phyloP scores from a whole-genome alignment of 2,888 invertebrate species.

The Hybos culiciformis region DNA sequence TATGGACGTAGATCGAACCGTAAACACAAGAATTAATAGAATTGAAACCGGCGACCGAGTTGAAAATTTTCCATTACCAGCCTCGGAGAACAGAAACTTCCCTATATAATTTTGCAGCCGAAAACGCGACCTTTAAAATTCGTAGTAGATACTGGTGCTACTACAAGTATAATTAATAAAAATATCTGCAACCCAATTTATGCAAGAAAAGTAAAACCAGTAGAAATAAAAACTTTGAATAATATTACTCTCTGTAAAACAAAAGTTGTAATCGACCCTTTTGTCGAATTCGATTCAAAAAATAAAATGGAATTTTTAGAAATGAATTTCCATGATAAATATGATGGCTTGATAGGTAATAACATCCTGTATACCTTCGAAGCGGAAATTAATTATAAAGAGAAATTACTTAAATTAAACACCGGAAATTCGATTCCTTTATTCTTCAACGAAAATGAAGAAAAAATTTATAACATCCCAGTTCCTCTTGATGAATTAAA shows the following conservation, averaged over 20 bases:
- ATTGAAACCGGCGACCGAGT: not conserved
- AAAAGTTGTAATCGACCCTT: no score
- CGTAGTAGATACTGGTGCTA: not conserved
- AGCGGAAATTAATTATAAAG: not conserved
- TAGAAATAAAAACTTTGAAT: not conserved
- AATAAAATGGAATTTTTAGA: not conserved
- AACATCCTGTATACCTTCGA: not conserved
- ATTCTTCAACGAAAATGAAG: not conserved
- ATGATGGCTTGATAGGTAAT: not conserved
- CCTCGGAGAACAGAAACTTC: slow-evolving; percentile 4
- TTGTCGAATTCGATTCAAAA: not conserved
- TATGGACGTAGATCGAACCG: slow-evolving; percentile 2
- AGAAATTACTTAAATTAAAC: not conserved
- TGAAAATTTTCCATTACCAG: slow-evolving; percentile 7
- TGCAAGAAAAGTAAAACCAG: not conserved
- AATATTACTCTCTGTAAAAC: not conserved
- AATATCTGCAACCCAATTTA: not conserved
- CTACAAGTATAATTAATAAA: not conserved
- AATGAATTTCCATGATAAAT: not conserved
- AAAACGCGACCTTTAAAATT: not conserved
- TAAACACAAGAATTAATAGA: slow-evolving; percentile 1
- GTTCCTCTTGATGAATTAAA: not conserved
- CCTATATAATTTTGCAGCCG: slow-evolving; percentile 3
- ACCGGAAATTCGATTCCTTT: not conserved
- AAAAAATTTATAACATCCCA: not conserved